Conservation (phyloP, 1,140 invertebrate species). For the Pseudoatta argentina region DNA sequence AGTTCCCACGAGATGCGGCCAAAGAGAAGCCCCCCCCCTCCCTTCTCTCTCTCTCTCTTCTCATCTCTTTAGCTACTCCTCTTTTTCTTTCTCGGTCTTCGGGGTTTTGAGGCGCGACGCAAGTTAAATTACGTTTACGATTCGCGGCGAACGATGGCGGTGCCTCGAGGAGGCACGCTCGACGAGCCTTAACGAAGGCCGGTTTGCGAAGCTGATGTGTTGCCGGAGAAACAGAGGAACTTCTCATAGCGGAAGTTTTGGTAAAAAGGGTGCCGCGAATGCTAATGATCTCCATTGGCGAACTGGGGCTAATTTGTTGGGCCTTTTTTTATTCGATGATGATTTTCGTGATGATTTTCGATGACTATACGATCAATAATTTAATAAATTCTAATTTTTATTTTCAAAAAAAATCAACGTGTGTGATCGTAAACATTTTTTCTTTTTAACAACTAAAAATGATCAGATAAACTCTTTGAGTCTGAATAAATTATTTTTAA, state of each 20-base stretch:
- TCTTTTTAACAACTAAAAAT: not conserved
- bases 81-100: not conserved
- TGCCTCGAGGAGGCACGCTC: slow-evolving; percentile 39
- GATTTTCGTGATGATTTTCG: not conserved
- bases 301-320: slow-evolving; percentile 45
- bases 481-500: not conserved
- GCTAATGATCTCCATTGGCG: slow-evolving; percentile 31
- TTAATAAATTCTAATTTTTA: slow-evolving; percentile 2
- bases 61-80: not conserved
- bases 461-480: not conserved
- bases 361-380: not conserved
- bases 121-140: slow-evolving; percentile 72
- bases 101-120: slow-evolving; percentile 48
- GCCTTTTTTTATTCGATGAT: not conserved
- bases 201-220: slow-evolving; percentile 36
- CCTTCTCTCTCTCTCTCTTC: not conserved
- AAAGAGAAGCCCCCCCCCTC: not conserved
- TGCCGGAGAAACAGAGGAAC: slow-evolving; percentile 29
- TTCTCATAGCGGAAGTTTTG: slow-evolving; percentile 51
- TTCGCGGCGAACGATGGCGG: slow-evolving; percentile 55
- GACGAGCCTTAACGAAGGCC: slow-evolving; percentile 56
- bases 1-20: slow-evolving; percentile 37
- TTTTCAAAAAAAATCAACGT: not conserved
- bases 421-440: not conserved
- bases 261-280: slow-evolving; percentile 43